phyloP scores from a whole-genome alignment of 2,797 vertebrate species.

The Lepilemur septentrionalis region DNA sequence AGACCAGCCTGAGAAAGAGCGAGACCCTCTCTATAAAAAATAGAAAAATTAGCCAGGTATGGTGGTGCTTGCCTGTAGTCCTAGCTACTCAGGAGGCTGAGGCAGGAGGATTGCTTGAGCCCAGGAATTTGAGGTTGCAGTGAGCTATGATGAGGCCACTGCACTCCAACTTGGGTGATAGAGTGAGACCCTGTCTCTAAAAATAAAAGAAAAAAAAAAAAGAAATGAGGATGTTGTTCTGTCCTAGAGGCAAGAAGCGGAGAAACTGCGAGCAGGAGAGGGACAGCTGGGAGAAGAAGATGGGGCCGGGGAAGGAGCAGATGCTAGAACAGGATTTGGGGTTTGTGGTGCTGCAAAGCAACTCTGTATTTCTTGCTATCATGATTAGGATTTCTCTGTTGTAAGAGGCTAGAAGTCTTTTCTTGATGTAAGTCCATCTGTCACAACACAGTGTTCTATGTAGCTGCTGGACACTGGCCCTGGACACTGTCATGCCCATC shows the following conservation, averaged over 20 bases:
- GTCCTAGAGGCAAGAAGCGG: background rate
- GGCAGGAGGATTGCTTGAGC: background rate
- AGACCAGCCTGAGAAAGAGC: background rate
- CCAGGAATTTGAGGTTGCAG: background rate
- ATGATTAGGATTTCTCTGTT: background rate
- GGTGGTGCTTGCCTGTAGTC: background rate
- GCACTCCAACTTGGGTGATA: background rate
- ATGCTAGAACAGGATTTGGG: background rate
- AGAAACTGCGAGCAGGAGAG: background rate
- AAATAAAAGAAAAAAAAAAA: background rate
- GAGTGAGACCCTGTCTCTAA: background rate
- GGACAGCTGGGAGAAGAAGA: background rate
- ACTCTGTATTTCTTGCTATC: background rate
- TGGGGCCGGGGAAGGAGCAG: background rate
- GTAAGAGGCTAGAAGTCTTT: background rate
- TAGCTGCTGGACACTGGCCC: background rate
- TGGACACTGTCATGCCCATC: background rate
- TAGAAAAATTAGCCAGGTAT: background rate
- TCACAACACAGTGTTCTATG: too few relatives aligned
- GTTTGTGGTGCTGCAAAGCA: background rate
- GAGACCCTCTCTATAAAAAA: background rate
- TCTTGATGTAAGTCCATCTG: background rate
- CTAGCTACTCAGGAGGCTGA: background rate
- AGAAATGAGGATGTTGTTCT: background rate
- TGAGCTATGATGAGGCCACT: background rate